Conservation (phyloP, 2,888 invertebrate genomes). For the Hyposoter dolosus region DNA sequence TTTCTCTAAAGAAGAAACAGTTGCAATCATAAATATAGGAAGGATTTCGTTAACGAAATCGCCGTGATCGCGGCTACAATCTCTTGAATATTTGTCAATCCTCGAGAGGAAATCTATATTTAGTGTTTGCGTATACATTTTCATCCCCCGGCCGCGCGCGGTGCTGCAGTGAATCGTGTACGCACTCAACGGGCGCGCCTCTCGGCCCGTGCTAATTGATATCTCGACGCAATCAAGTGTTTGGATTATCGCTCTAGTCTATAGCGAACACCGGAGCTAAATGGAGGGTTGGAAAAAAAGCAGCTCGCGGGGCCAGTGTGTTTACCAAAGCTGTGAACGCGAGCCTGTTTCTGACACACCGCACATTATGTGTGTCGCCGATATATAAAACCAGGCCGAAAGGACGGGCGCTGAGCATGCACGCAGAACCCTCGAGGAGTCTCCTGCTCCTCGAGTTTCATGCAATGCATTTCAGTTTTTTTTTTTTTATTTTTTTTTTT, state of each 20-base stretch:
- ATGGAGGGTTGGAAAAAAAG: slow-evolving; percentile 63
- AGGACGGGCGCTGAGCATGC: slow-evolving; percentile 61
- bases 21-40: too few relatives aligned
- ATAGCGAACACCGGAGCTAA: slow-evolving; percentile 32
- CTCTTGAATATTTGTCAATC: slow-evolving; percentile 37
- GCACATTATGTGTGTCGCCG: slow-evolving; percentile 27
- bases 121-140: slow-evolving; percentile 39
- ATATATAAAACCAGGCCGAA: slow-evolving; percentile 23
- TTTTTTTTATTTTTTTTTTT: slow-evolving; percentile 52
- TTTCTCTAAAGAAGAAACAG: too few relatives aligned
- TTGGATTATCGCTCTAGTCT: slow-evolving; percentile 78
- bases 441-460: slow-evolving; percentile 66
- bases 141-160: slow-evolving; percentile 5
- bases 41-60: neutral
- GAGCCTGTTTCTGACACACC: slow-evolving; percentile 80
- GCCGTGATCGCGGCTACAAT: slow-evolving; percentile 23
- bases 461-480: slow-evolving; percentile 63
- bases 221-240: slow-evolving; percentile 83
- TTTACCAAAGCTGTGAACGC: slow-evolving; percentile 82
- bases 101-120: slow-evolving; percentile 8
- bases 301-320: slow-evolving; percentile 67
- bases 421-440: slow-evolving; percentile 60
- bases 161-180: slow-evolving; percentile 16
- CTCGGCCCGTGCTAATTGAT: slow-evolving; percentile 81
- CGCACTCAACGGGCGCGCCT: slow-evolving; percentile 71